phyloP scores from a whole-genome alignment of 2,888 invertebrate genomes.

The Eupithecia insigniata region DNA sequence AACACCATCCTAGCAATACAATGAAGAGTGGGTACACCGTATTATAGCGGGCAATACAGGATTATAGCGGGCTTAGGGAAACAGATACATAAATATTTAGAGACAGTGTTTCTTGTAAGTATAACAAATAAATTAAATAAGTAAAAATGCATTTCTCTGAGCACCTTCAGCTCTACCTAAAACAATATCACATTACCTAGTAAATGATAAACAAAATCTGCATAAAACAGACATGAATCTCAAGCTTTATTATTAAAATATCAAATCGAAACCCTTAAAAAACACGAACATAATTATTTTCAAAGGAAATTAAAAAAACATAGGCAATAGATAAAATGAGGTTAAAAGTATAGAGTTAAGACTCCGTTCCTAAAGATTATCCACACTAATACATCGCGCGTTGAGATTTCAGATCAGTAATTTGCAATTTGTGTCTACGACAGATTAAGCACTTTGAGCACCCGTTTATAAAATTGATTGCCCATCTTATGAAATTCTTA shows the following conservation, averaged over 20 bases:
- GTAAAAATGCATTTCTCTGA: background rate
- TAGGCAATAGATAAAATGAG: background rate
- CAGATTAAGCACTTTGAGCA: slow-evolving; percentile 42
- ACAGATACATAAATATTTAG: too few relatives aligned
- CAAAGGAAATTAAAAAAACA: slow-evolving; percentile 19
- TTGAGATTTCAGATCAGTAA: slow-evolving; percentile 52
- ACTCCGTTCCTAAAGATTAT: background rate
- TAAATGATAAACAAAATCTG: background rate
- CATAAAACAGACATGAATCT: background rate
- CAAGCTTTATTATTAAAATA: background rate
- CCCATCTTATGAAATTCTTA: background rate
- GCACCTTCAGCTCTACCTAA: background rate
- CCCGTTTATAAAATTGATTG: slow-evolving; percentile 23
- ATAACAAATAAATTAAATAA: background rate
- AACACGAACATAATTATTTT: background rate
- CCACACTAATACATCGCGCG: slow-evolving; percentile 43
- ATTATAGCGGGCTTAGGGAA: too few relatives aligned
- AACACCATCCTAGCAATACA: too few relatives aligned
- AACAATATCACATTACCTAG: background rate
- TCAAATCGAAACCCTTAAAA: background rate
- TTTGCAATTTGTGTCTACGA: slow-evolving; percentile 48
- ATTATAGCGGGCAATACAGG: too few relatives aligned
- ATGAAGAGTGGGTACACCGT: too few relatives aligned
- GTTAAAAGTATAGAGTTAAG: background rate
- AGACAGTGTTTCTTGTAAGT: too few relatives aligned